A percentile compares a stretch with the other conserved stretches of the same genome.
Evolutionary conservation across 2,888 invertebrate genomes (phyloP).

Genomic region (Plebejus anna): DNA sequence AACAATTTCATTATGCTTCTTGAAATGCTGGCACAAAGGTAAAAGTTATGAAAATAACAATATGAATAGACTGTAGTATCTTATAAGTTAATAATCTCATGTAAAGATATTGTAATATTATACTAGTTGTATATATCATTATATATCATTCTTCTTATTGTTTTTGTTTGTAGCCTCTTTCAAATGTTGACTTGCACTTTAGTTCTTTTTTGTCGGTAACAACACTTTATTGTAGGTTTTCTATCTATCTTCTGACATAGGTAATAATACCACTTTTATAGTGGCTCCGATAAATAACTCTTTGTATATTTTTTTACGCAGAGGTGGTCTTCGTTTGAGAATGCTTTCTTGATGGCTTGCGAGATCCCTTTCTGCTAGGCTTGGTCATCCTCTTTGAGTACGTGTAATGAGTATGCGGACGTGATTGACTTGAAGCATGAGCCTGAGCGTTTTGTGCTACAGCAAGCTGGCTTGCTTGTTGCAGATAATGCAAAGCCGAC

Average conservation of each 20-base stretch:
- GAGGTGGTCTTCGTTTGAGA: slow-evolving; percentile 5
- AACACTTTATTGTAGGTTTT: too few species aligned
- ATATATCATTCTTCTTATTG: neutral
- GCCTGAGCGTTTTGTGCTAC: slow-evolving; percentile 47
- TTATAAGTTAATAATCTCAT: neutral
- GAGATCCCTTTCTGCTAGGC: slow-evolving; percentile 47
- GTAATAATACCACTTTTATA: neutral
- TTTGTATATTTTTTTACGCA: neutral
- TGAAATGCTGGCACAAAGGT: neutral
- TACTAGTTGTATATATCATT: too few species aligned
- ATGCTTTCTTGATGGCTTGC: neutral
- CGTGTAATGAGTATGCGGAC: slow-evolving; percentile 64
- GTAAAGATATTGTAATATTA: too few species aligned
- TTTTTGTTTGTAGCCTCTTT: neutral
- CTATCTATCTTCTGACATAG: too few species aligned
- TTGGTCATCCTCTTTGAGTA: slow-evolving; percentile 66
- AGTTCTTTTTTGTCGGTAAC: too few species aligned
- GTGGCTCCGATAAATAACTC: neutral
- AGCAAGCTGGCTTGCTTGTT: slow-evolving; percentile 37
- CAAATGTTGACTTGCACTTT: neutral
- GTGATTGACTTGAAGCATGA: slow-evolving; percentile 49
- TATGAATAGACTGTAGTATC: too few species aligned
- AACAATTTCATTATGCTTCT: neutral
- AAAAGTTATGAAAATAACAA: neutral
- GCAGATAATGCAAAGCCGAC: slow-evolving; percentile 51